phyloP scores from a whole-genome alignment of 2,113 vertebrate genomes.

The Glaucidium brasilianum region DNA sequence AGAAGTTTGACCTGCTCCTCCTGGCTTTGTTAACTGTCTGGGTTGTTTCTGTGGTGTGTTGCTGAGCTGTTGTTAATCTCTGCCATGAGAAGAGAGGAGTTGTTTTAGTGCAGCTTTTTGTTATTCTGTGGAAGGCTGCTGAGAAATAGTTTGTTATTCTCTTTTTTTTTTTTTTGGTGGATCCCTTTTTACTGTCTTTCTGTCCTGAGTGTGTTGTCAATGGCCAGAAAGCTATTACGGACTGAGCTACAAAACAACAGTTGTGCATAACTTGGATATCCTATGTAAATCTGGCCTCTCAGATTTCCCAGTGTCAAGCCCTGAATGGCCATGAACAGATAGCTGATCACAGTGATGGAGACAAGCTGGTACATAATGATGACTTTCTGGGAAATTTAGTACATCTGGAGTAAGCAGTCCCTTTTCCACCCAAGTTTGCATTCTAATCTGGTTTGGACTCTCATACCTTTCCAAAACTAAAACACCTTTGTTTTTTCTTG shows the following conservation, averaged over 20 bases:
- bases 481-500: not conserved
- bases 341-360: not conserved
- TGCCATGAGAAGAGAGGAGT: not conserved
- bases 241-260: not conserved
- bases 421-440: not conserved
- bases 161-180: not conserved
- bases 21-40: not conserved
- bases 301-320: not conserved
- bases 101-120: not conserved
- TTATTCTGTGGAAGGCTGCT: not conserved
- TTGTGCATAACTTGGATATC: not conserved
- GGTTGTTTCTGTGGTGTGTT: not conserved
- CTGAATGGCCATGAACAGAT: not conserved
- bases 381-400: not conserved
- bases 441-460: not conserved
- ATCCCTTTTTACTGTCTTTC: not conserved
- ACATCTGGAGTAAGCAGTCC: not conserved
- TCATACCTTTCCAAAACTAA: not conserved
- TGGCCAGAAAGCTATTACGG: not conserved
- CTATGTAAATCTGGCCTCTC: not conserved
- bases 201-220: constrained; percentile 7
- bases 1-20: constrained; percentile 9
- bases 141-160: not conserved
- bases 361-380: not conserved
- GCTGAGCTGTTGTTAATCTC: not conserved